Evolutionary conservation across 2,113 vertebrate species (phyloP).

Genomic region (Rostratula benghalensis): DNA sequence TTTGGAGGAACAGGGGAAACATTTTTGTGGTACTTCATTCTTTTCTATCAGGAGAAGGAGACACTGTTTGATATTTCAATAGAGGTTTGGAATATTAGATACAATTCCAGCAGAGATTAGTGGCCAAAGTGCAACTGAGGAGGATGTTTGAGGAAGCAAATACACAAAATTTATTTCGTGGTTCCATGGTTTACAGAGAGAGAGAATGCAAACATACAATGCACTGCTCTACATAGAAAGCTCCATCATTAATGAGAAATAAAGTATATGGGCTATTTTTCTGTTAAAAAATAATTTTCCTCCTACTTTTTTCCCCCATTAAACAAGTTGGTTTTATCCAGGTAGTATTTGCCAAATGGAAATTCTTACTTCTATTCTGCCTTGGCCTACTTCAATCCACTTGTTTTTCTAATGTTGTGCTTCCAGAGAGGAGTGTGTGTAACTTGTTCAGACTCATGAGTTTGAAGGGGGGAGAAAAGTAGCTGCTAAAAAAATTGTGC

Average conservation of each 20-base stretch:
- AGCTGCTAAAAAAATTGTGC: background rate
- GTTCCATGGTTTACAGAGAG: background rate
- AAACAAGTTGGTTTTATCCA: background rate
- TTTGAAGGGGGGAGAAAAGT: background rate
- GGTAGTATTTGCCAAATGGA: background rate
- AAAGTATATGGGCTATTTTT: background rate
- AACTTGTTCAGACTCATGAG: background rate
- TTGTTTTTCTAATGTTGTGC: background rate
- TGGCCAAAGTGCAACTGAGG: background rate
- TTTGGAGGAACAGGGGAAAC: background rate
- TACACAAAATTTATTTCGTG: background rate
- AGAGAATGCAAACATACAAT: background rate
- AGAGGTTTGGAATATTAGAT: background rate
- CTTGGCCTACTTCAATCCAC: background rate
- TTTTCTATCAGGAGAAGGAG: background rate
- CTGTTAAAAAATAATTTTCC: background rate
- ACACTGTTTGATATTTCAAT: background rate
- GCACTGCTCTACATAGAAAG: background rate
- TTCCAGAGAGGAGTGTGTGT: background rate
- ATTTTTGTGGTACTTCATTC: background rate
- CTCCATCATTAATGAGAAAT: background rate
- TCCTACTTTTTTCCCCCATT: background rate
- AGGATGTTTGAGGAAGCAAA: background rate
- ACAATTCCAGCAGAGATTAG: conserved; percentile 1
- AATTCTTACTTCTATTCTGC: background rate